Evolutionary conservation across 2,113 vertebrate genomes (phyloP), one percentile per base, ranked within the genome.

Genomic region (Festucalex cinctus): DNA sequence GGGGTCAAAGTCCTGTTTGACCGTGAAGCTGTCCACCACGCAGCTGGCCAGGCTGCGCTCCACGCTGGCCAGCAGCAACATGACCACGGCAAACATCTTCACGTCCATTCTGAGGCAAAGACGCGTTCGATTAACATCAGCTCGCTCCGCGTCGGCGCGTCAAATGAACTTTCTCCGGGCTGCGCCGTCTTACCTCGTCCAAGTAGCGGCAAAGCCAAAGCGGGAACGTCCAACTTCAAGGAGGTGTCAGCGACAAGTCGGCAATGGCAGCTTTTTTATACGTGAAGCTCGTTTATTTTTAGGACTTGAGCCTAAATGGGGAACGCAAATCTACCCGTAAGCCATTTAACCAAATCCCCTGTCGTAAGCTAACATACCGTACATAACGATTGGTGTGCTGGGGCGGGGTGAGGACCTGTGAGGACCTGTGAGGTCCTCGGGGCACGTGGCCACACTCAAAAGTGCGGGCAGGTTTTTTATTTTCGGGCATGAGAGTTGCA

Each of bases 1-100:
- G 6, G 88, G 90, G 68, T 95, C 93, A 79, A 95, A 95, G 77
- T 94, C 89, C 19, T 91, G 80, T 79, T 95, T 95, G 81, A 95
- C 94, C 13, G 84, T 81, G 66, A 95, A 93, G 70, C 92, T 92
- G 54, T 95, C 94, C 73, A 95, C 94, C 57, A 91, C 85, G 65
- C 94, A 95, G 66, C 92, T 86, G 46, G 93, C 92, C 69, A 88
- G 85, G 71, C 88, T 88, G 2, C 88, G 81, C 74, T 93, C 89
- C 74, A 93, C 61, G 49, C 83, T 85, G 61, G 90, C 90, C 74
- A 94, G 76, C 32, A 94, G 12, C 0, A 84, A 78, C 70, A 92
- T 82, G 73, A 93, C 76, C 82, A 94, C 71, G 66, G 91, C 66
- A 9, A 82, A 72, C 9, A 77, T 68, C 19, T 84, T 82, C 69